Evolutionary conservation across 2,888 invertebrate genomes (phyloP), one percentile per base, ranked within the genome.

Genomic region (Rhodophaea formosa): DNA sequence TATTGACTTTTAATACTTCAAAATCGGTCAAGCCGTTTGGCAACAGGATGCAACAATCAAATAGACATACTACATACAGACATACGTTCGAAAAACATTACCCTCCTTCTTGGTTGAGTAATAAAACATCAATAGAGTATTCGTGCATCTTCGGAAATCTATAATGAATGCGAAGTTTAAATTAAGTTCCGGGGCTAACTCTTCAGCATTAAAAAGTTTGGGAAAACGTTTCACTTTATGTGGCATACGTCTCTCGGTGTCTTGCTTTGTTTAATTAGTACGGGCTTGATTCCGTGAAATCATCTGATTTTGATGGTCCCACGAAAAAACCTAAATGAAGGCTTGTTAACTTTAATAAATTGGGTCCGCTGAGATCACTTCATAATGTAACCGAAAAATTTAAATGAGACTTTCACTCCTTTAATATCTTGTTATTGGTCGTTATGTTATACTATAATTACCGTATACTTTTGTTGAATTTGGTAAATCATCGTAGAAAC

Each of bases 171-270:
- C 80, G 77, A 82, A 85, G 82, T 84, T 85, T 78, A 79, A 85
- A 87, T 83, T 85, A 80, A 78, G 71, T 79, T 79, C 75, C 71
- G 65, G 64, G 80, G 82, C 79, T 78, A 80, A 77, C 84, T 85
- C 83, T 86, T 87, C 86, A 85, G 70, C 77, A 76, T 84, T 85
- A 84, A 82, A 83, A 86, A 84, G 75, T 86, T 86, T 77, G 60
- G 70, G 74, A 75, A 71, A 71, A 67, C 72, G 70, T 66, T 67
- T 68, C 60, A 65, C 66, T 77, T 74, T 71, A 74, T 70, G 72
- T 69, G 60, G 72, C 75, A 78, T 76, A 75, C 76, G 74, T 79
- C 75, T 79, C 68, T 64, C 67, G 67, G 62, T 70, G 68, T 67
- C 71, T 73, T 73, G 75, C 78, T 82, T 76, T 77, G 71, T 77